Evolutionary conservation across 2,888 invertebrate genomes (phyloP), one percentile per base, ranked within the genome.

Genomic region (Oxyscelio sp.): DNA sequence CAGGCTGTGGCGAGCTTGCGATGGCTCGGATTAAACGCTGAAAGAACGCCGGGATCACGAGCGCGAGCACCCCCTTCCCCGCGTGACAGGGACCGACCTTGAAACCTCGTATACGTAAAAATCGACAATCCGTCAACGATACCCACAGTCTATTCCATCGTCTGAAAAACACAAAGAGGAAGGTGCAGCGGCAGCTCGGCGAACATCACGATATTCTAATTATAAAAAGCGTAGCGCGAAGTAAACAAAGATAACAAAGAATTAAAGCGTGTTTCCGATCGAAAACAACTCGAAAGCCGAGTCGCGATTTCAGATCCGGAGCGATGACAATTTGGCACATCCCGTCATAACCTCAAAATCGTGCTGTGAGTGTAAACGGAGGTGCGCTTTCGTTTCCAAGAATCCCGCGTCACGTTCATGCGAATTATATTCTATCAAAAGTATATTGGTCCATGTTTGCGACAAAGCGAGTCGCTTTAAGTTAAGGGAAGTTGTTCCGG

Each of bases 71-170:
- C 56, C 66, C 61, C 56, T 61, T 11, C 40, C 38, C 50, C 56
- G 38, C 58, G 38, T n/a, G 21, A 13, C 21, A 27, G 38, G 38
- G 45, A 31, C 34, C 86, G 85, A 85, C 87, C 87, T 88, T 87
- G 82, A 86, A 85, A 91, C 87, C 89, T 86, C 85, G 92, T 91
- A 92, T 92, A 92, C 92, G 91, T 91, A 91, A 92, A 90, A 89
- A 86, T 85, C 92, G 93, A 93, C 93, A 93, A 93, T 93, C 93
- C 92, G 92, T 91, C 92, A 65, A 38, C 40, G 71, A 59, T 31
- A 56, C 11, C 11, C 40, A n/a, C 40, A 17, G 6, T 48, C 48
- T 21, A 48, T 19, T 48, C 19, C 5, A n/a, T 27, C 24, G 8
- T 22, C 38, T 31, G 52, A 19, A 27, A 40, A 21, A 34, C 38